phyloP scores from a whole-genome alignment of 2,888 invertebrate genomes.

The Galerucella pusilla region DNA sequence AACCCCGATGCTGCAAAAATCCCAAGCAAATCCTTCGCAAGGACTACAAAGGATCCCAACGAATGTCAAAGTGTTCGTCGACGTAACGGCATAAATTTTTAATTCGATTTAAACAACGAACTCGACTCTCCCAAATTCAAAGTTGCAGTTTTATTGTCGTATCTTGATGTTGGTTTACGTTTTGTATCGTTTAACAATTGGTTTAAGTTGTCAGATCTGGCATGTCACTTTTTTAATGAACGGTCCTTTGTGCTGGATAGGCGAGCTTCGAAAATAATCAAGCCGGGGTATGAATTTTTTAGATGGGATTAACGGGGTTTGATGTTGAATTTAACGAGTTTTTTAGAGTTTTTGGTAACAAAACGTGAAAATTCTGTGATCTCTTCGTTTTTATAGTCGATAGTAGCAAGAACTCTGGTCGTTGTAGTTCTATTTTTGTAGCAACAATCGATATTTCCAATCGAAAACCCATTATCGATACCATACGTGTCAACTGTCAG shows the following conservation, averaged over 20 bases:
- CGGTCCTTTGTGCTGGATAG: slow-evolving; percentile 44
- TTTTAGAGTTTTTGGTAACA: slow-evolving; percentile 4
- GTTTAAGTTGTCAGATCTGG: slow-evolving; percentile 62
- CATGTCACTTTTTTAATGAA: slow-evolving; percentile 59
- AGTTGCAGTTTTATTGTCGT: slow-evolving; percentile 60
- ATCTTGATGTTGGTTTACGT: slow-evolving; percentile 45
- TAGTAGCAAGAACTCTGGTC: too few species aligned
- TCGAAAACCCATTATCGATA: too few species aligned
- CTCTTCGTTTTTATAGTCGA: background rate
- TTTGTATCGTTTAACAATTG: slow-evolving; percentile 61
- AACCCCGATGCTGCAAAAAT: slow-evolving; percentile 61
- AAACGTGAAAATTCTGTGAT: background rate
- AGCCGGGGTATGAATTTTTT: slow-evolving; percentile 38
- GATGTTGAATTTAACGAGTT: slow-evolving; percentile 26
- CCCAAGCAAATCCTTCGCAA: slow-evolving; percentile 58
- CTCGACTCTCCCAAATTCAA: slow-evolving; percentile 49
- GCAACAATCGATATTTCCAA: too few species aligned
- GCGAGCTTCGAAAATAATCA: slow-evolving; percentile 38
- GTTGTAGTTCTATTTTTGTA: too few species aligned
- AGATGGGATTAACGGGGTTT: slow-evolving; percentile 24
- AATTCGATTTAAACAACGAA: slow-evolving; percentile 63
- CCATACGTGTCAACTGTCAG: too few species aligned
- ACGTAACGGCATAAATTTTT: slow-evolving; percentile 61
- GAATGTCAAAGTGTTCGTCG: slow-evolving; percentile 60
- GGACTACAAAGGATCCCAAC: slow-evolving; percentile 58